Evolutionary conservation across 1,140 invertebrate species (phyloP).

Genomic region (Gryon sp.): DNA sequence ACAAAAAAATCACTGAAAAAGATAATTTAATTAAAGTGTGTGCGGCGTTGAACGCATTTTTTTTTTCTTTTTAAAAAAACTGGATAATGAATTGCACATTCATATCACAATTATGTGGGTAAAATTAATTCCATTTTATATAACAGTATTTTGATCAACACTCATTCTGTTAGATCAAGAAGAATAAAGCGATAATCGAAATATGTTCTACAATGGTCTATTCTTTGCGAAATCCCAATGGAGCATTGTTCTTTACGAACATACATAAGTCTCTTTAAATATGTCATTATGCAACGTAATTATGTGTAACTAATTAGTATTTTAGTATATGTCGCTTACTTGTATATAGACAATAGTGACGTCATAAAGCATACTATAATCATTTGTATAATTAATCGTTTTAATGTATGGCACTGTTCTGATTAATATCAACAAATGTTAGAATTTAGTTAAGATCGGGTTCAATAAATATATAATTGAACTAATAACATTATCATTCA

Average conservation of each 20-base stretch:
- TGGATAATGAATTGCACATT: too few relatives aligned
- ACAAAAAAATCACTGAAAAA: too few relatives aligned
- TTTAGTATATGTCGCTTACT: conserved; percentile 19
- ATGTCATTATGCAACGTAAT: conserved; percentile 21
- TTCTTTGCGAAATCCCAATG: neutral
- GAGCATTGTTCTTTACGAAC: conserved; percentile 9
- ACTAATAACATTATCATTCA: too few relatives aligned
- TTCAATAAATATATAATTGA: too few relatives aligned
- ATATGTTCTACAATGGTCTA: neutral
- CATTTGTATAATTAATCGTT: conserved; percentile 18
- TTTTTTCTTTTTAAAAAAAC: too few relatives aligned
- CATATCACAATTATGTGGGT: too few relatives aligned
- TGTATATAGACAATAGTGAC: neutral
- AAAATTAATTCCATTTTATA: too few relatives aligned
- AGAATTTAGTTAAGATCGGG: too few relatives aligned
- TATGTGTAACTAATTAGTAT: conserved; percentile 29
- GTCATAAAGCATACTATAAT: conserved; percentile 1
- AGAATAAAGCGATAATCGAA: conserved; percentile 2
- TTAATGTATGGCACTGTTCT: neutral
- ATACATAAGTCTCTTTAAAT: conserved; percentile 27
- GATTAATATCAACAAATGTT: too few relatives aligned
- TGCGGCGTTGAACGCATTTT: too few relatives aligned
- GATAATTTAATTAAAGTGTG: too few relatives aligned
- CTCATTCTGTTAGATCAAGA: too few relatives aligned
- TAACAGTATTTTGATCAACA: neutral